Conservation (phyloP, 2,113 vertebrate genomes). For the Hepsetus odoe region DNA sequence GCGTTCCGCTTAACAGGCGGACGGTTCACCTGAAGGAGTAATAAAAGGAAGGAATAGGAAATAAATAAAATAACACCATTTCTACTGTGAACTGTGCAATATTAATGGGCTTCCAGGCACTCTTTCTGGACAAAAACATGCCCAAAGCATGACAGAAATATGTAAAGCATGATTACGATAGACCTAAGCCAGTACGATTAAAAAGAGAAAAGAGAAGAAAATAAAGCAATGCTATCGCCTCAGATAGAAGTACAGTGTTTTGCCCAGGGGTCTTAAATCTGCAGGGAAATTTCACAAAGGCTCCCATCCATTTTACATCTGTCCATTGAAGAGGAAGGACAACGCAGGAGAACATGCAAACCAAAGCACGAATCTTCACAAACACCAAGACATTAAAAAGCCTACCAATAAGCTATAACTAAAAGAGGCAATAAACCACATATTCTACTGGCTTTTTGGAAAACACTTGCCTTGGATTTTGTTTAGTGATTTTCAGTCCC, state of each 20-base stretch:
- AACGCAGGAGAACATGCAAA: conserved; percentile 4
- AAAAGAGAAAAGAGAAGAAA: neutral
- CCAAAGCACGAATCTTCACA: neutral
- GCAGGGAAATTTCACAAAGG: conserved; percentile 65
- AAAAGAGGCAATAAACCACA: neutral
- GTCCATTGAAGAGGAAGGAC: conserved; percentile 14
- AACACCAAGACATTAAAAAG: conserved; percentile 1
- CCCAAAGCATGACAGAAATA: conserved; percentile 48
- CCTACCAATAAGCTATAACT: conserved; percentile 7
- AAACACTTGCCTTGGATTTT: too few species aligned
- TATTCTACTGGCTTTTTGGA: neutral
- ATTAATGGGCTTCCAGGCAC: conserved; percentile 62
- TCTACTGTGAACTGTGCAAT: conserved; percentile 54
- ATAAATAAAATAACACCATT: conserved; percentile 59
- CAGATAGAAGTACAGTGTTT: conserved; percentile 19
- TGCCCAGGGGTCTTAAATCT: conserved; percentile 65
- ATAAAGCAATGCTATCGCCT: neutral
- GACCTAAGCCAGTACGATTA: conserved; percentile 1
- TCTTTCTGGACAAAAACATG: conserved; percentile 64
- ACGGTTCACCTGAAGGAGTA: conserved; percentile 60
- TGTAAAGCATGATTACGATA: conserved; percentile 21
- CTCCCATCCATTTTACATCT: conserved; percentile 51
- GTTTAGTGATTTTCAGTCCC: neutral
- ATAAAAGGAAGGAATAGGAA: conserved; percentile 51
- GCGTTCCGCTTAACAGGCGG: neutral